Evolutionary conservation across 2,888 invertebrate species (phyloP).

Genomic region (Pherbina coryleti): DNA sequence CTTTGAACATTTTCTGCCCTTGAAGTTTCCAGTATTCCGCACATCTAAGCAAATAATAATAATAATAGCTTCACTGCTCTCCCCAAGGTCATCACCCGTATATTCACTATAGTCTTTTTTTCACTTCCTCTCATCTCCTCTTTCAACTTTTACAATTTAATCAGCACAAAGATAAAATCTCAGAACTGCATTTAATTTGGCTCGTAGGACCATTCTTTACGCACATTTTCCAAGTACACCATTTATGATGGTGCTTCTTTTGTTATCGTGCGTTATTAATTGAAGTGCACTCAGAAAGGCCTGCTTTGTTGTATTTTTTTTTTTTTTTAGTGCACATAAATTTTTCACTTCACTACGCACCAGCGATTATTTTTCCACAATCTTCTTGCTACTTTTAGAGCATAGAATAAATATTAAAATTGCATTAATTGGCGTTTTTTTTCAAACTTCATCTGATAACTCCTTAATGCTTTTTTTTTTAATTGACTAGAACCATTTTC

Average conservation of each 20-base stretch:
- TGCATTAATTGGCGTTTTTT: background rate
- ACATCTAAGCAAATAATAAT: no score
- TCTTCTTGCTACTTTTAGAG: slow-evolving; percentile 4
- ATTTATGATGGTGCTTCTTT: background rate
- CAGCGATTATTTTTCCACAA: slow-evolving; percentile 1
- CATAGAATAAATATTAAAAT: background rate
- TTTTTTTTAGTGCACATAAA: slow-evolving; percentile 3
- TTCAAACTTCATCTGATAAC: background rate
- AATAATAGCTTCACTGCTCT: no score
- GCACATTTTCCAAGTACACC: background rate
- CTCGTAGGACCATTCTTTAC: background rate
- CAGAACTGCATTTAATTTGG: background rate
- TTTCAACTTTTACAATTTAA: no score
- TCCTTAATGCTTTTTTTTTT: background rate
- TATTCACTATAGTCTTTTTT: no score
- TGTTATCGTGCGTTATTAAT: background rate
- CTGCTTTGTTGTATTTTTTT: background rate
- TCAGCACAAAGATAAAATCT: background rate
- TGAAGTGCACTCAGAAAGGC: slow-evolving; percentile 13
- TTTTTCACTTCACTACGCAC: slow-evolving; percentile 30
- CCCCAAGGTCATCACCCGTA: no score
- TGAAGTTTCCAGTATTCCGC: no score
- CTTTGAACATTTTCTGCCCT: no score
- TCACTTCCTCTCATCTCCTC: no score
- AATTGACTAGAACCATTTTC: background rate